Evolutionary conservation across 2,888 invertebrate genomes (phyloP).

Genomic region (Dimorphilus gyrociliatus): DNA sequence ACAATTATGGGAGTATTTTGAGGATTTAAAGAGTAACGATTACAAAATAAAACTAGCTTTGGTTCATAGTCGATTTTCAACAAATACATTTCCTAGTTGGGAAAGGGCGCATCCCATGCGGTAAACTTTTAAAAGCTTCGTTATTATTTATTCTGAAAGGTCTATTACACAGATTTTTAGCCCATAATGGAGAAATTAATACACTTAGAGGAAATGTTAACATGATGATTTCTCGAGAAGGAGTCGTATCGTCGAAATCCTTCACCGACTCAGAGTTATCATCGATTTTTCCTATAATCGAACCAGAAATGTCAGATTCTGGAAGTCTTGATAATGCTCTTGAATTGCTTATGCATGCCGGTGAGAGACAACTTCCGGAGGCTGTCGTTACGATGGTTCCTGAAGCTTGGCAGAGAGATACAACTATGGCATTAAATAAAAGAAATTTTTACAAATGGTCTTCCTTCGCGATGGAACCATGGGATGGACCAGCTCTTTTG

Average conservation of each 20-base stretch:
- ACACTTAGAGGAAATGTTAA: slow-evolving; percentile 95
- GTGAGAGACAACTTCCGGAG: slow-evolving; percentile 73
- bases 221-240: slow-evolving; percentile 93
- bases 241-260: slow-evolving; percentile 73
- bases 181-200: slow-evolving; percentile 99
- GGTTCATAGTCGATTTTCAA: slow-evolving; percentile 95
- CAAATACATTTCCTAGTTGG: slow-evolving; percentile 99
- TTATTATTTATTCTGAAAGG: neutral
- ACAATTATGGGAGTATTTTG: slow-evolving; percentile 66
- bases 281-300: slow-evolving; percentile 86
- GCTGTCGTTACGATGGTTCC: slow-evolving; percentile 98
- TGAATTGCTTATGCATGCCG: slow-evolving; percentile 86
- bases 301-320: slow-evolving; percentile 91
- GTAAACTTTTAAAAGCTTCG: slow-evolving; percentile 37
- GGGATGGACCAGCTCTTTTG: slow-evolving; percentile 87
- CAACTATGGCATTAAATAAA: slow-evolving; percentile 77
- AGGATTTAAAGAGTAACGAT: slow-evolving; percentile 44
- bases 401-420: slow-evolving; percentile 89
- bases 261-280: slow-evolving; percentile 71
- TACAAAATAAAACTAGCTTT: slow-evolving; percentile 87
- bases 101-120: slow-evolving; percentile 93
- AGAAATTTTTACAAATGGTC: slow-evolving; percentile 94
- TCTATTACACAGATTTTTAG: slow-evolving; percentile 51
- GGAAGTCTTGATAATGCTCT: slow-evolving; percentile 93
- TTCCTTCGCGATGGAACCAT: slow-evolving; percentile 91